phyloP scores from a whole-genome alignment of 1,140 invertebrate genomes.

The Cyclina sinensis region DNA sequence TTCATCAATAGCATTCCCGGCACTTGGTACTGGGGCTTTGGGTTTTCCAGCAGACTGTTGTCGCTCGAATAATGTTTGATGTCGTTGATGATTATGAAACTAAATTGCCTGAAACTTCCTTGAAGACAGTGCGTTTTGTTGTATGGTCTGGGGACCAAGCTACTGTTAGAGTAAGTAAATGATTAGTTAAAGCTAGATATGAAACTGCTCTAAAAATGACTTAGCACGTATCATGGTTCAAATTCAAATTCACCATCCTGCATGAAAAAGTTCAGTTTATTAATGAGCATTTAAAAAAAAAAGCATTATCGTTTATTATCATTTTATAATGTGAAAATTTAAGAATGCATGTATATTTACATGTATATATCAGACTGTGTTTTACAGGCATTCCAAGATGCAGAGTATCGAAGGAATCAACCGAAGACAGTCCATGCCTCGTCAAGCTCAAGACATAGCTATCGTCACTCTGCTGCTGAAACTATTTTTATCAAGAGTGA shows the following conservation, averaged over 20 bases:
- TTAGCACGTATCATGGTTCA: too few relatives aligned
- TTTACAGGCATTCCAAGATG: slow-evolving; percentile 6
- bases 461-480: background rate
- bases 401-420: background rate
- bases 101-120: background rate
- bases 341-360: too few relatives aligned
- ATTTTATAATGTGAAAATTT: too few relatives aligned
- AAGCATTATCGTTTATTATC: too few relatives aligned
- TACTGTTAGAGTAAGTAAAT: slow-evolving; percentile 4
- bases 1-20: slow-evolving; percentile 71
- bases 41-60: slow-evolving; percentile 60
- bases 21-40: slow-evolving; percentile 72
- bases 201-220: too few relatives aligned
- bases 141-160: slow-evolving; percentile 64
- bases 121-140: slow-evolving; percentile 66
- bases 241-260: too few relatives aligned
- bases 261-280: too few relatives aligned
- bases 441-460: background rate
- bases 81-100: slow-evolving; percentile 41
- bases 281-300: too few relatives aligned
- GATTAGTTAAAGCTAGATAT: too few relatives aligned
- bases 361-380: too few relatives aligned
- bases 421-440: background rate
- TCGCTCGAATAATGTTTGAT: slow-evolving; percentile 70
- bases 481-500: background rate